Evolutionary conservation across 2,797 vertebrate species (phyloP), one percentile per base, ranked within the genome.

Genomic region (Percopsis omiscomaycus): DNA sequence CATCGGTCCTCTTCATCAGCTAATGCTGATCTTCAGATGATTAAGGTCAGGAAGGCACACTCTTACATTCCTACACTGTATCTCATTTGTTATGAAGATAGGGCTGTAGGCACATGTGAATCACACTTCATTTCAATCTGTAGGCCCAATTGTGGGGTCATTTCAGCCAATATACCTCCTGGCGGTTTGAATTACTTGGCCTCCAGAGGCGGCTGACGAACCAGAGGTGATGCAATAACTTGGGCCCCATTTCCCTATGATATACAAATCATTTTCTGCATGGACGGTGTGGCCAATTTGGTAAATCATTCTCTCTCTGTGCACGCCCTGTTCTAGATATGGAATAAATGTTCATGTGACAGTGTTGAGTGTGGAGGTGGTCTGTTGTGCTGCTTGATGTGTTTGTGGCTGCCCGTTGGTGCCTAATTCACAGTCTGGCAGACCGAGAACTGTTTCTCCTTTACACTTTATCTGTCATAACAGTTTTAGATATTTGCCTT

Each of bases 261-360:
- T 90, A 89, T 91, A 90, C 89, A 86, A 88, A 88, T 87, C 75
- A 62, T 89, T 88, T 88, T 85, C 67, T 76, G 84, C 77, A 67
- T 86, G 82, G 72, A 73, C 76, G 76, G 60, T 68, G 79, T 42
- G 60, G 79, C 79, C 82, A 84, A 79, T 74, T 37, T 86, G 83
- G 79, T 68, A 73, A 84, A 81, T 75, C 55, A 5, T 54, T 69
- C 54, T 75, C 66, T 66, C 73, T 73, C 71, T 45, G 9, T 78
- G 74, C 64, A n/a, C 78, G 74, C 68, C 48, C 64, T 64, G 53
- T 73, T 79, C 73, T 75, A 79, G 68, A 80, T 87, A 83, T 80
- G 77, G 77, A 74, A 70, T 66, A 79, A 79, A 69, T 73, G 72
- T 74, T 84, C 74, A 63, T 83, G 68, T 61, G 61, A 57, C 59